phyloP scores from a whole-genome alignment of 2,113 vertebrate species.

The Planiliza haematocheilus region DNA sequence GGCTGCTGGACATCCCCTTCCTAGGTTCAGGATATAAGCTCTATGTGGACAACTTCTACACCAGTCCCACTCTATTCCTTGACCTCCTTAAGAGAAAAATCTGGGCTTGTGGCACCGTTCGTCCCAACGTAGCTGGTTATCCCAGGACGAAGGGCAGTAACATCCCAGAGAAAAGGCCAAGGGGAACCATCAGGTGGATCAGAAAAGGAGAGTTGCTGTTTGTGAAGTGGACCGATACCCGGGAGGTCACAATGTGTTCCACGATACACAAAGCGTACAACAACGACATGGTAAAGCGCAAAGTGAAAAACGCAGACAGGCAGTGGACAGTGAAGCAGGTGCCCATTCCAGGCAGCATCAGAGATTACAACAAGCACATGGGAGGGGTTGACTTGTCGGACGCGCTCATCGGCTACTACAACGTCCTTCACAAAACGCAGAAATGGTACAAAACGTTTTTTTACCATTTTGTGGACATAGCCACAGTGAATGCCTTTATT shows the following conservation, averaged over 20 bases:
- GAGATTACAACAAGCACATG: constrained; percentile 74
- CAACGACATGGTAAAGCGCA: constrained; percentile 37
- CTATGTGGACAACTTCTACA: constrained; percentile 76
- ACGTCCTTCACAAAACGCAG: constrained; percentile 66
- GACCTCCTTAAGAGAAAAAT: constrained; percentile 62
- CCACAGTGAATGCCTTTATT: constrained; percentile 68
- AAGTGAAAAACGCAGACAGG: constrained; percentile 50
- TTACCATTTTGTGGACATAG: constrained; percentile 72
- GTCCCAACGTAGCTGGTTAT: constrained; percentile 47
- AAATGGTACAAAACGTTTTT: constrained; percentile 74
- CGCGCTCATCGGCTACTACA: constrained; percentile 70
- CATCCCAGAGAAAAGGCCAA: constrained; percentile 35
- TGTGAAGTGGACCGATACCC: constrained; percentile 65
- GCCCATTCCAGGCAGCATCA: constrained; percentile 57
- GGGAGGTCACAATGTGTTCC: constrained; percentile 61
- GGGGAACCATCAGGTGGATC: constrained; percentile 68
- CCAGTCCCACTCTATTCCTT: constrained; percentile 61
- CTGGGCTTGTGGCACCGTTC: constrained; percentile 61
- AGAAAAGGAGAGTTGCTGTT: constrained; percentile 57
- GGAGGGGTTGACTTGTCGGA: constrained; percentile 70
- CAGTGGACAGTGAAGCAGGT: constrained; percentile 56
- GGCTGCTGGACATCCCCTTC: constrained; percentile 58
- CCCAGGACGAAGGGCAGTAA: constrained; percentile 27
- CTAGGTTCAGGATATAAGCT: constrained; percentile 74
- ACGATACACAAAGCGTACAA: constrained; percentile 62